Evolutionary conservation across 1,140 invertebrate genomes (phyloP).

Genomic region (Doryteuthis pealeii): DNA sequence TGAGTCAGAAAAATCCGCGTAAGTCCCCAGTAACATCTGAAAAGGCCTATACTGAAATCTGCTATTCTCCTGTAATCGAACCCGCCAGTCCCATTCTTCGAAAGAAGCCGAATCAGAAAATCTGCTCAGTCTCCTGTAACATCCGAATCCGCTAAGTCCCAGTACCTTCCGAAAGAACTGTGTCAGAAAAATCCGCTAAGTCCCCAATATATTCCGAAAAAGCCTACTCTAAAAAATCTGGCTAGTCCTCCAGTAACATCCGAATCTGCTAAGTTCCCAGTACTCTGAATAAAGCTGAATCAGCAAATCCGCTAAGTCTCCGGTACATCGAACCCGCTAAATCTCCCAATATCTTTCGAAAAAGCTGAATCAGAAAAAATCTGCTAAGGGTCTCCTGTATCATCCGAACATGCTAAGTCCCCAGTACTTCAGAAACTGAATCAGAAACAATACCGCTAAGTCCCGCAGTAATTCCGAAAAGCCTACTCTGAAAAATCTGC

Average conservation of each 20-base stretch:
- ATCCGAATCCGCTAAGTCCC: background rate
- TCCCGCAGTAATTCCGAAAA: background rate
- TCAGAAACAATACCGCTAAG: background rate
- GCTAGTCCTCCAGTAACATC: background rate
- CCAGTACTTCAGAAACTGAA: background rate
- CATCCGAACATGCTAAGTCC: background rate
- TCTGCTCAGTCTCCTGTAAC: background rate
- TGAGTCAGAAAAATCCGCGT: background rate
- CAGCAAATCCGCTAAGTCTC: background rate
- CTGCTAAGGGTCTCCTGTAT: background rate
- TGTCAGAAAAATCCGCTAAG: background rate
- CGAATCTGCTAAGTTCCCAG: background rate
- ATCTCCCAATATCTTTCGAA: background rate
- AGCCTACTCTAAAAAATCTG: background rate
- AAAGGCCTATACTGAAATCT: background rate
- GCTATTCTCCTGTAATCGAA: background rate
- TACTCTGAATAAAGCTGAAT: background rate
- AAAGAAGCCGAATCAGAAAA: background rate
- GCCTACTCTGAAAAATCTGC: background rate
- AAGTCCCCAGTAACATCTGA: too few relatives aligned
- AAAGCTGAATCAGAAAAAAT: constrained; percentile 2
- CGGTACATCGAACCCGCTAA: background rate
- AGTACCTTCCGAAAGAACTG: background rate
- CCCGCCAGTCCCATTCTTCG: background rate
- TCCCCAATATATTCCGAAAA: background rate